Evolutionary conservation across 2,888 invertebrate species (phyloP).

Genomic region (Tetranychus truncatus): DNA sequence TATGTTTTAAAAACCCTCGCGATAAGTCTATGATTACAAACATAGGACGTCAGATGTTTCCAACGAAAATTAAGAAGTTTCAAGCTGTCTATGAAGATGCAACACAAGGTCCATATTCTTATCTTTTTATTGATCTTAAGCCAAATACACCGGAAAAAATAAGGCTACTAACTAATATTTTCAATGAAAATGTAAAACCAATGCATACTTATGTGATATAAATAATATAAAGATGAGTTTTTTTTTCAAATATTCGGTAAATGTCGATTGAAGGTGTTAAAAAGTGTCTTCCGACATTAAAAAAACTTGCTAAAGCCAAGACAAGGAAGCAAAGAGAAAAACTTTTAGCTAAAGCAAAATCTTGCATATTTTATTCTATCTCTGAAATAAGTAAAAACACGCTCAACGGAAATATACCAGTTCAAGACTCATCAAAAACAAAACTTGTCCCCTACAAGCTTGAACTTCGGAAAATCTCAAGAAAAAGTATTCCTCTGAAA

Average conservation of each 20-base stretch:
- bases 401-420: background rate
- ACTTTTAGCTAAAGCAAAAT: background rate
- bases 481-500: background rate
- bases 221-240: background rate
- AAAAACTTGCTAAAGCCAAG: slow-evolving; percentile 1
- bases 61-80: too few relatives aligned
- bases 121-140: slow-evolving; percentile 25
- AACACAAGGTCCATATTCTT: slow-evolving; percentile 22
- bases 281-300: slow-evolving; percentile 2
- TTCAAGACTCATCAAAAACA: background rate
- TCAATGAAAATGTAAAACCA: background rate
- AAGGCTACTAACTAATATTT: slow-evolving; percentile 14
- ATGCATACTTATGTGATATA: background rate
- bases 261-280: background rate
- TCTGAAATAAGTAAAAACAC: background rate
- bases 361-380: background rate
- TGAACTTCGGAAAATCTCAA: background rate
- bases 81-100: slow-evolving; percentile 22
- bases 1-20: too few relatives aligned
- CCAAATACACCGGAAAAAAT: slow-evolving; percentile 22
- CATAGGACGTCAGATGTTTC: too few relatives aligned
- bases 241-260: too few relatives aligned
- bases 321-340: background rate
- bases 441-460: background rate
- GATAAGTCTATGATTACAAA: too few relatives aligned